Evolutionary conservation across 1,140 invertebrate species (phyloP).

Genomic region (Penaeus vannamei): DNA sequence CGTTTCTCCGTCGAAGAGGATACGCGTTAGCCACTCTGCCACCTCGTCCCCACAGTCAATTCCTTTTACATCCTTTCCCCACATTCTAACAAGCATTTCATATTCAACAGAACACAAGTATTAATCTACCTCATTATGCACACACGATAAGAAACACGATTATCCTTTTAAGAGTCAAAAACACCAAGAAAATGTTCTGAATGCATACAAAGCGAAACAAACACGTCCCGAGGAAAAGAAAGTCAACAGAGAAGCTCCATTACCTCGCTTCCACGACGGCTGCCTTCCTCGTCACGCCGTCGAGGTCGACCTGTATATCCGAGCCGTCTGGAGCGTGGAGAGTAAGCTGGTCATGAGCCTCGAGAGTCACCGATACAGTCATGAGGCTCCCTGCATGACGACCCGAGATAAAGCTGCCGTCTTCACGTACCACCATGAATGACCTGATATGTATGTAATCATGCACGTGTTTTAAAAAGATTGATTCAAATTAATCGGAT

Average conservation of each 20-base stretch:
- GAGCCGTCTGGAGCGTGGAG: background rate
- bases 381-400: background rate
- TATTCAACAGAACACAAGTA: background rate
- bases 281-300: no score
- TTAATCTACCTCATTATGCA: background rate
- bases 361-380: background rate
- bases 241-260: no score
- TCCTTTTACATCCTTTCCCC: constrained; percentile 3
- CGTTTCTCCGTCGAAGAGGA: constrained; percentile 8
- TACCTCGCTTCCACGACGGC: no score
- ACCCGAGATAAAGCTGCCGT: background rate
- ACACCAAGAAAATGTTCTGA: no score
- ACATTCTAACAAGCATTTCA: background rate
- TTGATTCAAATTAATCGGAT: background rate
- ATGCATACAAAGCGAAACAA: no score
- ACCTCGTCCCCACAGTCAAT: constrained; percentile 43
- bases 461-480: background rate
- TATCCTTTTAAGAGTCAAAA: no score
- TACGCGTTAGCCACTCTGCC: background rate
- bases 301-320: no score
- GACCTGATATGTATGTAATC: background rate
- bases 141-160: background rate
- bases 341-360: background rate
- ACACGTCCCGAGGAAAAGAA: no score
- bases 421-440: background rate